Base-by-base conservation (phyloP, 2,888 invertebrate species). In the Onchidella celtica region DNA sequence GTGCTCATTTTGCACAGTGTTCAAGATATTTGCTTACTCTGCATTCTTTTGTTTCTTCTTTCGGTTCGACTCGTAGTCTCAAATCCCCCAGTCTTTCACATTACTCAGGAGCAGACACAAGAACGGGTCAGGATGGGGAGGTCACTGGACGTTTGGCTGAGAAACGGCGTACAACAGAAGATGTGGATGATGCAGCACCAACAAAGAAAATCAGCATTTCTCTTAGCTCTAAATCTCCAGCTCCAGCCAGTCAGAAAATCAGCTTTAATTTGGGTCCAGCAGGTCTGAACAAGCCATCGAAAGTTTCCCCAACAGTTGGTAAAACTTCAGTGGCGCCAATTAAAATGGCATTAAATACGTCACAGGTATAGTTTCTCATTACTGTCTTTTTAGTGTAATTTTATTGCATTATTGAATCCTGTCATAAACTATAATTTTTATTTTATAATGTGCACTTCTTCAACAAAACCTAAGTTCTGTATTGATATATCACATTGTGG, bases 161-260 rank as follows among this genome's bases (percentile, higher is more conserved):
- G 76, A 81, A 81, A 36, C 77, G 61, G 57, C 76, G 29, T 11
- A 34, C 38, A 14, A 57, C 69, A 66, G 76, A 82, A 21, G 34
- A 65, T 17, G 38, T 61, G 61, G 76, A 61, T 17, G 70, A 68
- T 14, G 59, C 76, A 57, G 74, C 82, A 17, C 40, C 83, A 34
- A 24, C 72, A 6, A 84, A 83, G 68, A 87, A 86, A 75, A 81
- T 84, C 63, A 59, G 82, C 72, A 84, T 84, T 70, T 79, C 72
- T 36, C 14, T 85, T 6, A 73, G 76, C 14, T 32, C 74, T 14
- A 85, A 85, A 27, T 73, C 81, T 27, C 4, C 38, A 29, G 36
- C 76, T 29, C 27, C 36, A 29, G 21, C 32, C 24, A 47, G 36
- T 55, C 81, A 75, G 76, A 81, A 81, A 68, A 81, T 81, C 38